Percentiles rank a stretch among this genome's conserved stretches.
phyloP scores from a whole-genome alignment of 2,113 vertebrate species.

The Gorilla gorilla region DNA sequence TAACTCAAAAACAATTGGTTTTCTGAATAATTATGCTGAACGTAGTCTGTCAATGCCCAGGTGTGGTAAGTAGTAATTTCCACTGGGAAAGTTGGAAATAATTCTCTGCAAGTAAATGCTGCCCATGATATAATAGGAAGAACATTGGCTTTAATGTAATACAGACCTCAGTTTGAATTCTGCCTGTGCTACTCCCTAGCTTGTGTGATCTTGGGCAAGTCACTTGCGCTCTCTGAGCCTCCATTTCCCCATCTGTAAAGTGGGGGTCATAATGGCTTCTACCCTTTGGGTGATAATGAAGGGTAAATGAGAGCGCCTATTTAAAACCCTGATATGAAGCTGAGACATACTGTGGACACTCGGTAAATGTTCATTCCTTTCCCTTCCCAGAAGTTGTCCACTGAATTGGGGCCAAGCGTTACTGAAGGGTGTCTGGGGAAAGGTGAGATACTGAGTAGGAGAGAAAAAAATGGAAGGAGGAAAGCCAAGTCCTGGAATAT shows the following conservation, averaged over 20 bases:
- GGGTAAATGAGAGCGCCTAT: not conserved
- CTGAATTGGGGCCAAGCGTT: not conserved
- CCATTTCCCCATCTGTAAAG: not conserved
- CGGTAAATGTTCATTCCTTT: not conserved
- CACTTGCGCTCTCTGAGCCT: not conserved
- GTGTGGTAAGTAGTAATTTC: not conserved
- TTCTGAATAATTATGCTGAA: not conserved
- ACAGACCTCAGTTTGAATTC: not conserved
- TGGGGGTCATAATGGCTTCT: not conserved
- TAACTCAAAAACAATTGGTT: not conserved
- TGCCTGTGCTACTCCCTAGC: not conserved
- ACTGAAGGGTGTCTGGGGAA: not conserved
- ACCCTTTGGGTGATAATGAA: not conserved
- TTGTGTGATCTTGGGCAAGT: not conserved
- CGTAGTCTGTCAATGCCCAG: not conserved
- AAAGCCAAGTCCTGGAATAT: not conserved
- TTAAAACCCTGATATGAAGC: not conserved
- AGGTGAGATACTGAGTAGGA: not conserved
- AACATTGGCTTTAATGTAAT: not conserved
- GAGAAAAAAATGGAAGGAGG: not conserved
- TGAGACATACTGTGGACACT: not conserved
- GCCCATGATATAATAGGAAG: not conserved
- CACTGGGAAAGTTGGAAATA: not conserved
- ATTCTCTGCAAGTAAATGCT: not conserved
- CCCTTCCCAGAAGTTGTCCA: not conserved